Evolutionary conservation across 2,797 vertebrate species (phyloP).

Genomic region (Mus minutoides): DNA sequence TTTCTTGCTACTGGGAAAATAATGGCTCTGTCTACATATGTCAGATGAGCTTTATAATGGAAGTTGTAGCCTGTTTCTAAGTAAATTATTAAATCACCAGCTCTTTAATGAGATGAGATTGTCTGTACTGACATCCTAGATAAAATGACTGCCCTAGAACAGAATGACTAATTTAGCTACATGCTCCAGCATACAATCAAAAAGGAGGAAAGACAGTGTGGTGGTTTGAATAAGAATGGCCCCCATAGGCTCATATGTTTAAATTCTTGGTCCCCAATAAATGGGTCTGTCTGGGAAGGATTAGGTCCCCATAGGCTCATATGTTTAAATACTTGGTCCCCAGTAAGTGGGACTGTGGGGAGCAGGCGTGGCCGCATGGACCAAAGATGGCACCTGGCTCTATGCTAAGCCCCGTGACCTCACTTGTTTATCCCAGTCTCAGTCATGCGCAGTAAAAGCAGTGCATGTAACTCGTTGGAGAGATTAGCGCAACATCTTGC

Average conservation of each 20-base stretch:
- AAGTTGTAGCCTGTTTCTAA: slow-evolving; percentile 57
- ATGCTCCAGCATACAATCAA: slow-evolving; percentile 41
- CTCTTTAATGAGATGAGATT: slow-evolving; percentile 75
- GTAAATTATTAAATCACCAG: slow-evolving; percentile 71
- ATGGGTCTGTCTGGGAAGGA: no score
- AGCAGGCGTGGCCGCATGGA: no score
- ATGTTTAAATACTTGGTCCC: no score
- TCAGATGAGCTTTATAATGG: slow-evolving; percentile 62
- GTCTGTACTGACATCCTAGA: slow-evolving; percentile 52
- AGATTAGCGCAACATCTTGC: no score
- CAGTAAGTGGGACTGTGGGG: not conserved
- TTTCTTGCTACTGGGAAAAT: slow-evolving; percentile 60
- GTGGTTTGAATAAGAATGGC: not conserved
- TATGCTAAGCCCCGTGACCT: no score
- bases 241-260: not conserved
- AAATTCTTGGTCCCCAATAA: not conserved
- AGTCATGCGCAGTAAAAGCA: no score
- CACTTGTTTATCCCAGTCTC: no score
- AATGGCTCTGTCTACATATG: not conserved
- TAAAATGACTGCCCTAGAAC: not conserved
- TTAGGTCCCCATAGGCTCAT: not conserved
- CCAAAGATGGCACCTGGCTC: no score
- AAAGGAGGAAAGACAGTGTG: not conserved
- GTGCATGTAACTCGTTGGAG: no score
- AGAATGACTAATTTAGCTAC: not conserved